Conservation (phyloP, 2,113 vertebrate species). For the Orientallactaga bullata region DNA sequence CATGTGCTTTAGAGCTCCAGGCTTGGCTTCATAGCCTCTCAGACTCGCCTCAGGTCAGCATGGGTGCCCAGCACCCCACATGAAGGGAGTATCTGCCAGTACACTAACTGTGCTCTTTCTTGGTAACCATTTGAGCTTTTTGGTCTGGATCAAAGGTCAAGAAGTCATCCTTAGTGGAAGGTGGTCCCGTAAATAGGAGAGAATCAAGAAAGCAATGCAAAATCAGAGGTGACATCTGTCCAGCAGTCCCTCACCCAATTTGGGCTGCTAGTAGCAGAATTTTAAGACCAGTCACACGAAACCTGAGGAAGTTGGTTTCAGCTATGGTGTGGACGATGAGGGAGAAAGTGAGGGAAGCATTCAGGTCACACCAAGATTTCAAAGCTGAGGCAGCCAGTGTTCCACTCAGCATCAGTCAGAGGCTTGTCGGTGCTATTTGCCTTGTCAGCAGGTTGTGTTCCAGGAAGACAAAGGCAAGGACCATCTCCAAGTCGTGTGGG, state of each 20-base stretch:
- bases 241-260: neutral
- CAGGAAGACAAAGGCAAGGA: neutral
- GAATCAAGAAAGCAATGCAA: neutral
- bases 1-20: neutral
- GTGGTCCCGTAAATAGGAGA: neutral
- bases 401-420: neutral
- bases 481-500: neutral
- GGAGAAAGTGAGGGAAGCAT: neutral
- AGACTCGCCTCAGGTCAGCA: neutral
- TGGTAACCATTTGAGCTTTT: neutral
- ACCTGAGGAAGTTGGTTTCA: neutral
- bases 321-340: neutral
- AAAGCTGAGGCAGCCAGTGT: neutral
- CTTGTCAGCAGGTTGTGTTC: neutral
- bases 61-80: too few species aligned
- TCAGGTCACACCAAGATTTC: neutral
- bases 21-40: neutral
- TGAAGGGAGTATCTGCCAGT: neutral
- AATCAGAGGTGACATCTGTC: neutral
- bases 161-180: neutral
- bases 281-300: neutral
- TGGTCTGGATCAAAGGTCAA: neutral
- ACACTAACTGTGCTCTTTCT: neutral
- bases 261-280: neutral
- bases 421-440: neutral